These are phyloP conservation scores for Chaetorhynchus papuensis DNA, from an alignment of 2,113 vertebrate species.

Conservation along the genomic window DNA sequence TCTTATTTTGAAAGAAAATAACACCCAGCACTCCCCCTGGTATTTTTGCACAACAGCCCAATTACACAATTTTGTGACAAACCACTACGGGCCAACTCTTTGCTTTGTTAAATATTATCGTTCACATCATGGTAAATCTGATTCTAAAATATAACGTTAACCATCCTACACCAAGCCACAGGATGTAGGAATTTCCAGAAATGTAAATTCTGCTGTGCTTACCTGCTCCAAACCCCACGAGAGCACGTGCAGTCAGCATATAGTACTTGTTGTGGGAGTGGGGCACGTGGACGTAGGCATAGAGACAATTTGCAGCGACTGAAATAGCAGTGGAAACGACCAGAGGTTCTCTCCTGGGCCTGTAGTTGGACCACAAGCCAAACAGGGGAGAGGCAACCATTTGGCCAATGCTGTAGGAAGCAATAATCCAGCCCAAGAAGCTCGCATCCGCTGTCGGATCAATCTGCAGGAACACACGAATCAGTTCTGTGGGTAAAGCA, in stretches of 20 bases:
- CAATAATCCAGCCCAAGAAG: constrained; percentile 96
- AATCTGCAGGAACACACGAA: constrained; percentile 73
- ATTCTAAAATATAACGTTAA: not conserved
- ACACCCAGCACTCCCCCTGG: not conserved
- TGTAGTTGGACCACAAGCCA: constrained; percentile 92
- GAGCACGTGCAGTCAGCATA: constrained; percentile 84
- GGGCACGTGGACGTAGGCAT: constrained; percentile 85
- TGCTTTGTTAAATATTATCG: not conserved
- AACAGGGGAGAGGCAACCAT: constrained; percentile 93
- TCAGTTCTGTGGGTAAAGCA: not conserved
- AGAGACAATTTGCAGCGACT: constrained; percentile 87
- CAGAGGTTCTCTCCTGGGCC: constrained; percentile 87
- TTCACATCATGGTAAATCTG: not conserved
- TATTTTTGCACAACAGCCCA: not conserved
- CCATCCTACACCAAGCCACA: fast-evolving
- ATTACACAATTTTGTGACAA: not conserved
- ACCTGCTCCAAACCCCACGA: constrained; percentile 97
- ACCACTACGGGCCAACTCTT: fast-evolving
- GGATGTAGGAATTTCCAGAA: not conserved
- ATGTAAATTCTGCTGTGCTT: not conserved
- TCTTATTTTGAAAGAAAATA: not conserved
- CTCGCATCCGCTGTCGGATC: constrained; percentile 81
- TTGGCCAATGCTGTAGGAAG: constrained; percentile 92
- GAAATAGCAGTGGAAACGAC: constrained; percentile 86
- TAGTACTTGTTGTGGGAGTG: constrained; percentile 86